Base-by-base conservation (phyloP, 2,113 vertebrate genomes). In the Gadus macrocephalus region DNA sequence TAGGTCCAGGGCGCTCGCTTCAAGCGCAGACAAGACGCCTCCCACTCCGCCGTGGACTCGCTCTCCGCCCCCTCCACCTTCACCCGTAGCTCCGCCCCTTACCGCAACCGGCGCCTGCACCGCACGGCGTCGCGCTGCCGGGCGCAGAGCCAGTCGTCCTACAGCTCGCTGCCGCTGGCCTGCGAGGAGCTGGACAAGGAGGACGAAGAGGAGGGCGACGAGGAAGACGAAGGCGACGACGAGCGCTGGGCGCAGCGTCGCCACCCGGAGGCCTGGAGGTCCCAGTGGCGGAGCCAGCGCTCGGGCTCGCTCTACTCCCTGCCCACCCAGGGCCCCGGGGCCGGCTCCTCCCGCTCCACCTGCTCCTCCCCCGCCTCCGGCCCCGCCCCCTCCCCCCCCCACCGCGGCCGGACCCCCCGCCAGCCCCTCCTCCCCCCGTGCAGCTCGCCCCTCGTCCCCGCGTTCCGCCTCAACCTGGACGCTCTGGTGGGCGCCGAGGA, bases 231-330 rank as follows among this genome's bases (percentile, higher is more conserved):
- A 61, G 15, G 5, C 49, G 85, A 78, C 17, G 72, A 79, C 31
- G 72, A 78, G 17, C 81, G 65, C 16, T 85, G 78, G 66, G 70
- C 59, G 8, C 77, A 82, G 19, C 80, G 66, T 19, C 63, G 64
- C 55, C 65, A 73, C 27, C 81, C 72, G 0, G 82, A 86, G 56
- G 49, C 77, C 35, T 89, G 86, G 62, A 76, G 77, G 49, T 67
- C 72, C 17, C 81, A 87, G 3, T 89, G 91, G 88, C 85, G 88
- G 8, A 93, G 91, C 77, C 89, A 89, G 35, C 90, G 88, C 56
- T 94, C 94, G 31, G 90, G 88, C 49, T 98, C 96, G 58, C 83
- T 95, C 53, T 95, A 93, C 77, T 97, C 94, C 58, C 85, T 98
- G 62, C 94, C 95, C n/a, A 92, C 92, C 0, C 74, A 74, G 28